Percentiles rank a stretch among this genome's conserved stretches.
These are phyloP conservation scores for Tetramorium alpestre DNA, from an alignment of 1,140 invertebrate species.

Conservation along the genomic window DNA sequence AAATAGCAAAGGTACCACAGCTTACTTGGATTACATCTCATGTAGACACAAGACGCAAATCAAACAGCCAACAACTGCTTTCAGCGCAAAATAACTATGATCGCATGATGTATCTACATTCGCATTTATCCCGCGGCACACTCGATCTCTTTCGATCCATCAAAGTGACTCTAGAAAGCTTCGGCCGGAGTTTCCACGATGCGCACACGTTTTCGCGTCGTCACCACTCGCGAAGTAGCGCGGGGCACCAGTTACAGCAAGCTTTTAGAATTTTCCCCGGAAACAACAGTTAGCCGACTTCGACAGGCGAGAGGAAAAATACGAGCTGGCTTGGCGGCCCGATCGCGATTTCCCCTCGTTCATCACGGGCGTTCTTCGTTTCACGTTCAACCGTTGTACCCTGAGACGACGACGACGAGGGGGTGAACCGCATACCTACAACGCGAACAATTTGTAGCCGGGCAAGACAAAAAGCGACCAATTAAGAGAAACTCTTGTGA, in stretches of 20 bases:
- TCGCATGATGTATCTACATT: not conserved
- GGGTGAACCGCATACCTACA: slow-evolving; percentile 76
- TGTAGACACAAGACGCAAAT: not conserved
- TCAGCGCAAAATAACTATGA: slow-evolving; percentile 31
- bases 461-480: slow-evolving; percentile 80
- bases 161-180: slow-evolving; percentile 62
- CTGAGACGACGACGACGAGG: slow-evolving; percentile 15
- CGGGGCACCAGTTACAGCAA: slow-evolving; percentile 52
- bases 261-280: slow-evolving; percentile 73
- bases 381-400: slow-evolving; percentile 21
- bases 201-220: slow-evolving; percentile 50
- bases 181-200: not conserved
- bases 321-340: not conserved
- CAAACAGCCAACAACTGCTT: not conserved
- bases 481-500: slow-evolving; percentile 83
- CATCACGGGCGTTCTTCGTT: slow-evolving; percentile 62
- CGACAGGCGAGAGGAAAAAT: slow-evolving; percentile 67
- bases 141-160: slow-evolving; percentile 54
- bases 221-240: slow-evolving; percentile 43
- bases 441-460: slow-evolving; percentile 82
- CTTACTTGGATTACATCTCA: not conserved
- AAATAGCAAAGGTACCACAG: not conserved
- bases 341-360: slow-evolving; percentile 70
- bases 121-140: not conserved
- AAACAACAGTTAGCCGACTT: slow-evolving; percentile 58